Evolutionary conservation across 2,888 invertebrate species (phyloP).

Genomic region (Nomada ruficornis): DNA sequence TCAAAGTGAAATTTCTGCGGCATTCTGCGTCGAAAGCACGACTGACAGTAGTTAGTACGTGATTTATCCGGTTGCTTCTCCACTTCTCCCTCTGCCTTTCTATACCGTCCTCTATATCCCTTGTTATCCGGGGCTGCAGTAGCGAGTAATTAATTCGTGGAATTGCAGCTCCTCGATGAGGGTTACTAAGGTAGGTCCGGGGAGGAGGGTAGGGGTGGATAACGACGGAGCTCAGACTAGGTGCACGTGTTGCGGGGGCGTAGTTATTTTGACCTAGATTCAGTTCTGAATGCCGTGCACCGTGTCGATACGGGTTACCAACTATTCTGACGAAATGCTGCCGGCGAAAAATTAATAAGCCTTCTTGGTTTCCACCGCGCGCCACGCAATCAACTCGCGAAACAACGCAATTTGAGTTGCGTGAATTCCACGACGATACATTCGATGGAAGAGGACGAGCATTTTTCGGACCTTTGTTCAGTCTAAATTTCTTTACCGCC

Average conservation of each 20-base stretch:
- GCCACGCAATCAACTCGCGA: neutral
- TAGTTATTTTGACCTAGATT: constrained; percentile 63
- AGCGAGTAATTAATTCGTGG: constrained; percentile 62
- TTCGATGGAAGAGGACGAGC: neutral
- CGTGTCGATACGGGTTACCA: constrained; percentile 29
- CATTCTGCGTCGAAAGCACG: constrained; percentile 47
- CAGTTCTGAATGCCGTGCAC: constrained; percentile 44
- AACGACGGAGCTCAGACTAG: neutral
- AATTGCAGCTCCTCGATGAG: constrained; percentile 52
- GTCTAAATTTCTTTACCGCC: neutral
- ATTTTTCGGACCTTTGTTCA: neutral
- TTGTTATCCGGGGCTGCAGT: constrained; percentile 56
- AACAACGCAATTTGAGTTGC: neutral
- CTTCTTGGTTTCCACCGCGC: neutral
- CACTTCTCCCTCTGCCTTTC: neutral
- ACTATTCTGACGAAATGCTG: constrained; percentile 12
- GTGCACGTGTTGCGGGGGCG: constrained; percentile 57
- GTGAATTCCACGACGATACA: neutral
- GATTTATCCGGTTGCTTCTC: constrained; percentile 43
- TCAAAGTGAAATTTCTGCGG: constrained; percentile 41
- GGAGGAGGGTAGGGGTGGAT: neutral
- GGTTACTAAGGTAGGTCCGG: constrained; percentile 14
- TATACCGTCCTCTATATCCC: constrained; percentile 48
- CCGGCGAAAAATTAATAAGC: constrained; percentile 39
- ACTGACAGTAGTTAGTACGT: constrained; percentile 55